Conservation (phyloP, 1,140 invertebrate species). For the Drosophila persimilis region DNA sequence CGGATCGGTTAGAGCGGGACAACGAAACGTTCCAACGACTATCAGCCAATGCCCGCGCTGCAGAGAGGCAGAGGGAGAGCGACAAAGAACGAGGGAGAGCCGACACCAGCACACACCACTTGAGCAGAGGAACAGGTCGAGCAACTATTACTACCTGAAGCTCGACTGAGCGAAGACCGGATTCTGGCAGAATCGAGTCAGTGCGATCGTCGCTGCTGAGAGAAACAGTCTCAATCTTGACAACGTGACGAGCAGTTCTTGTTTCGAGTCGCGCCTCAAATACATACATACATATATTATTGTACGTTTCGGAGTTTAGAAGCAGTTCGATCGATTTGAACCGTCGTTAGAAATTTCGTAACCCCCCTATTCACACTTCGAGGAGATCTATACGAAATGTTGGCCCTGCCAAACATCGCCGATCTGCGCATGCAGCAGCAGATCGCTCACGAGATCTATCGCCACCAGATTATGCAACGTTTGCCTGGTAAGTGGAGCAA, state of each 20-base stretch:
- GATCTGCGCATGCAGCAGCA: slow-evolving; percentile 82
- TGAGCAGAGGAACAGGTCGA: slow-evolving; percentile 62
- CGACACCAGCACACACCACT: slow-evolving; percentile 13
- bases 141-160: slow-evolving; percentile 71
- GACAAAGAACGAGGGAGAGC: slow-evolving; percentile 3
- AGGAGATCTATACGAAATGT: slow-evolving; percentile 45
- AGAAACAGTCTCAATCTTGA: slow-evolving; percentile 68
- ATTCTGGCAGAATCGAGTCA: slow-evolving; percentile 65
- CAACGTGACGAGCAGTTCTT: slow-evolving; percentile 61
- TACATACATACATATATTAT: neutral
- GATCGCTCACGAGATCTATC: slow-evolving; percentile 81
- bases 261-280: slow-evolving; percentile 6
- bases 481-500: slow-evolving; percentile 71
- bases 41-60: slow-evolving; percentile 53
- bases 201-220: slow-evolving; percentile 20
- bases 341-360: neutral
- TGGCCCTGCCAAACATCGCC: slow-evolving; percentile 76
- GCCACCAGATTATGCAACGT: slow-evolving; percentile 83
- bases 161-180: slow-evolving; percentile 46
- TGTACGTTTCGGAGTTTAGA: neutral
- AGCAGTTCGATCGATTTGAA: slow-evolving; percentile 4
- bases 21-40: slow-evolving; percentile 20
- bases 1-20: slow-evolving; percentile 40
- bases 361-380: neutral
- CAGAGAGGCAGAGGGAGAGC: slow-evolving; percentile 26